These are phyloP conservation scores for Rhabdornis inornatus DNA, from an alignment of 2,113 vertebrate genomes.

Conservation along the genomic window DNA sequence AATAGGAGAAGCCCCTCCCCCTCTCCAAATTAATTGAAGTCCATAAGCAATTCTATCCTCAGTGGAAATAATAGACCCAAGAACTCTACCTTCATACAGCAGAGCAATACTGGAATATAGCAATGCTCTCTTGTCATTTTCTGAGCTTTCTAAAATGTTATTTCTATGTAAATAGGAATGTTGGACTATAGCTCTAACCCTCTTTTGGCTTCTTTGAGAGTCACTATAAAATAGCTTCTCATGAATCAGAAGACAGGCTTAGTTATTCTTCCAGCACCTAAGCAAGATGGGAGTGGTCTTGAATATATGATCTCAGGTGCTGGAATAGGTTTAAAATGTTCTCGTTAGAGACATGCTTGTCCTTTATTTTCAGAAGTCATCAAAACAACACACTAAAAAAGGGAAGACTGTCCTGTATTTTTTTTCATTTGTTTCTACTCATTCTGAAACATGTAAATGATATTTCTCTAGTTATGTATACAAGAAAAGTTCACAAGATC, in stretches of 20 bases:
- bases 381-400: not conserved
- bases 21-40: not conserved
- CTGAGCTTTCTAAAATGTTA: not conserved
- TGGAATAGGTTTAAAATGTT: not conserved
- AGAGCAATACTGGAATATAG: not conserved
- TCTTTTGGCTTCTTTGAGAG: not conserved
- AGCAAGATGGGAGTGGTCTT: not conserved
- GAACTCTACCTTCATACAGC: not conserved
- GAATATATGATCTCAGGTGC: not conserved
- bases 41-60: not conserved
- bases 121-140: not conserved
- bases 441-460: not conserved
- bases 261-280: not conserved
- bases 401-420: accelerated
- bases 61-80: not conserved
- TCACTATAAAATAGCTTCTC: not conserved
- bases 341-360: not conserved
- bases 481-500: not conserved
- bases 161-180: not conserved
- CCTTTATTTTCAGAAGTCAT: not conserved
- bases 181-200: not conserved
- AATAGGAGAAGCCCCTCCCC: not conserved
- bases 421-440: not conserved
- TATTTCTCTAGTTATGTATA: not conserved
- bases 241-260: not conserved